Evolutionary conservation across 2,797 vertebrate genomes (phyloP), one percentile per base, ranked within the genome.

Genomic region (Amblyopsis hoosieri): DNA sequence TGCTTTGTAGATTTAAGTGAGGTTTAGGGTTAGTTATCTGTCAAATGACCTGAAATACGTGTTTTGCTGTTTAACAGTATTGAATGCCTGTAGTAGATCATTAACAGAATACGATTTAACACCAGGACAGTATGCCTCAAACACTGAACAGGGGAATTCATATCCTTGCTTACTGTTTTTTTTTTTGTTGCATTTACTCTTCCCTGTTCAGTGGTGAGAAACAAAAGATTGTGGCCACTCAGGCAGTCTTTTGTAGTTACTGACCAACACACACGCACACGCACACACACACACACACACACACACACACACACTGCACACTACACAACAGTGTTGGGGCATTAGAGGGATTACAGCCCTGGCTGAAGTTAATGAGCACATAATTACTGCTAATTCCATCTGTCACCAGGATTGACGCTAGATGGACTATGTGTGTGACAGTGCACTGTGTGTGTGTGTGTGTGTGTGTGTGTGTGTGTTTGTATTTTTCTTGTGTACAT

Each of bases 341-440:
- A 90, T 90, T 91, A 90, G 53, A 60, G 57, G 86, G 90, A 92
- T 92, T 92, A 91, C 71, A 81, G 74, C 74, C 61, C 80, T 85
- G 84, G 78, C 87, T 87, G 79, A 57, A 89, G 84, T 87, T 90
- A 92, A 92, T 85, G 82, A 89, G 80, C 76, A 84, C 73, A 71
- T 89, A 90, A 90, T 90, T 89, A 89, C 82, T 81, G 66, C 72
- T 85, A 90, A 89, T 87, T 91, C 90, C 88, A 90, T 89, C 87
- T 90, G 91, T 85, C 82, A 81, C 74, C 72, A 69, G 82, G 81
- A 89, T 84, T 74, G 82, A 66, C 72, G 61, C 61, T 59, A 37
- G 33, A 37, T 37, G 33, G 33, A 37, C 33, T 37, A 37, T 37
- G 8, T 37, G 33, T 37, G 33, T 51, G 66, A 64, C 69, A 83